A percentile compares a stretch with the other conserved stretches of the same genome.
These are phyloP conservation scores for Sphaeramia orbicularis DNA, from an alignment of 2,797 vertebrate genomes.

Conservation along the genomic window DNA sequence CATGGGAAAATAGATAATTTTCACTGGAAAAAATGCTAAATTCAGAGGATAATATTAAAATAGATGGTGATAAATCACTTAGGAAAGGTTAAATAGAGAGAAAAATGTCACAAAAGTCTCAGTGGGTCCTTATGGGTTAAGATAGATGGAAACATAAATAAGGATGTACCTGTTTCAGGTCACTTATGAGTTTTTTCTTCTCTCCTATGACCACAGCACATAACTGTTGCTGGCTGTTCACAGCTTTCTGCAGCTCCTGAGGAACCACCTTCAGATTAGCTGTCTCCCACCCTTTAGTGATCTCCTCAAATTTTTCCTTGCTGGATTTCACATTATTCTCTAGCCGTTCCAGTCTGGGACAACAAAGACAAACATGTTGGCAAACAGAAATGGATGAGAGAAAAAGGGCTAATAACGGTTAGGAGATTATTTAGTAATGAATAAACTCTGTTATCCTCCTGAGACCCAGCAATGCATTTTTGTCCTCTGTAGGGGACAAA, in stretches of 20 bases:
- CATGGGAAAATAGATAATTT: no score
- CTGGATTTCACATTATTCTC: slow-evolving; percentile 84
- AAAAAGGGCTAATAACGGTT: background rate
- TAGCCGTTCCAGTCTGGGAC: slow-evolving; percentile 84
- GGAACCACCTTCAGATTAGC: slow-evolving; percentile 74
- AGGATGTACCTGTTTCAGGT: slow-evolving; percentile 86
- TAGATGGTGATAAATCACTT: no score
- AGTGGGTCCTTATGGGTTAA: no score
- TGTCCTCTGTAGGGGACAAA: no score
- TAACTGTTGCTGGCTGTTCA: slow-evolving; percentile 83
- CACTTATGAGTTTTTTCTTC: slow-evolving; percentile 88
- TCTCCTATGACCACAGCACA: slow-evolving; percentile 83
- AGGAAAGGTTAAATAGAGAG: no score
- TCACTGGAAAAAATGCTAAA: no score
- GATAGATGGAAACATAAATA: background rate
- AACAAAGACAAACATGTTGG: slow-evolving; percentile 4
- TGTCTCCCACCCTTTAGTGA: slow-evolving; percentile 81
- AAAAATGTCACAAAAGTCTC: no score
- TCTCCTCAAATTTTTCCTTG: slow-evolving; percentile 84
- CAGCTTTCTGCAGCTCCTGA: slow-evolving; percentile 85
- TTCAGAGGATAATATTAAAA: no score
- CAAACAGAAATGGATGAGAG: background rate
- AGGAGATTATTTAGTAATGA: no score
- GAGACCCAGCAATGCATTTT: no score
- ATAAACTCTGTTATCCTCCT: no score